Conservation (phyloP, 2,888 invertebrate species). For the Troides oblongomaculatus region DNA sequence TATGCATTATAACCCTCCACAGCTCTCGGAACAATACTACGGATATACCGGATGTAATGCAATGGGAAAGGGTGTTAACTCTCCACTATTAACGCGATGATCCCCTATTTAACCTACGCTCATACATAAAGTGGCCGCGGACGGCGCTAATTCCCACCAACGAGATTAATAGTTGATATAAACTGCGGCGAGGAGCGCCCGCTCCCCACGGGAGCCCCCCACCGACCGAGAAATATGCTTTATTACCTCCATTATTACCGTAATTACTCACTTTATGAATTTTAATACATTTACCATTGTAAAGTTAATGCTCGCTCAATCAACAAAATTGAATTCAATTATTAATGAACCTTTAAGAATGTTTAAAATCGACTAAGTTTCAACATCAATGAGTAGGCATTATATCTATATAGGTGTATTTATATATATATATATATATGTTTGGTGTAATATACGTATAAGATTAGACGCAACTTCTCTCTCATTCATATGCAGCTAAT, state of each 20-base stretch:
- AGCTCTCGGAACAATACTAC: too few species aligned
- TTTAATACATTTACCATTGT: slow-evolving; percentile 9
- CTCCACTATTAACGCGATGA: background rate
- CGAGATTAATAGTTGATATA: slow-evolving; percentile 31
- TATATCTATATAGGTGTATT: too few species aligned
- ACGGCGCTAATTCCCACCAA: slow-evolving; percentile 26
- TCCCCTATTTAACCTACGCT: background rate
- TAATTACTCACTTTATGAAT: slow-evolving; percentile 29
- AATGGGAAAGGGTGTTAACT: too few species aligned
- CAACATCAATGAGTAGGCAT: too few species aligned
- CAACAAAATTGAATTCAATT: background rate
- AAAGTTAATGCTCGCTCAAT: background rate
- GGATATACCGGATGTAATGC: too few species aligned
- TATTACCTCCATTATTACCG: slow-evolving; percentile 28
- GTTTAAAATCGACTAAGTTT: too few species aligned
- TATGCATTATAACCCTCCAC: too few species aligned
- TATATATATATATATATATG: too few species aligned
- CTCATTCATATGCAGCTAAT: too few species aligned
- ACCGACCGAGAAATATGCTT: slow-evolving; percentile 30
- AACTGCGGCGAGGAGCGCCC: slow-evolving; percentile 30
- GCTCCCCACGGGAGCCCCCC: slow-evolving; percentile 24
- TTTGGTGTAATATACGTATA: too few species aligned
- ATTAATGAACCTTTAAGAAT: too few species aligned
- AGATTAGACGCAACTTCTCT: too few species aligned
- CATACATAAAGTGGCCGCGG: background rate